A percentile compares a stretch with the other conserved stretches of the same genome.
These are phyloP conservation scores for Ips nitidus DNA, from an alignment of 1,140 invertebrate genomes.

Conservation along the genomic window DNA sequence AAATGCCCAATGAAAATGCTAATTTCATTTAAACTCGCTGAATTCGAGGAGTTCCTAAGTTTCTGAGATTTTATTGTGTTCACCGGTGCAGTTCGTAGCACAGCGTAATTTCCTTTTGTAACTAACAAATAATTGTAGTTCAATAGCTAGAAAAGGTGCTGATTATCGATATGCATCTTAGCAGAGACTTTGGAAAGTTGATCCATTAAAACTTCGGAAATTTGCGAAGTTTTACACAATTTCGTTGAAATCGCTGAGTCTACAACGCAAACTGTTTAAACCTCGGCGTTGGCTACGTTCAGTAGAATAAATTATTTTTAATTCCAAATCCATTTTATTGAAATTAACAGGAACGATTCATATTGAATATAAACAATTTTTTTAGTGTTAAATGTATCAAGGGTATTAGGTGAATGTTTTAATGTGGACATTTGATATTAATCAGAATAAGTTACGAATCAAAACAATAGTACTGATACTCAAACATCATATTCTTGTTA, in stretches of 20 bases:
- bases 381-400: too few species aligned
- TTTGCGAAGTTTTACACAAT: slow-evolving; percentile 10
- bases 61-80: slow-evolving; percentile 39
- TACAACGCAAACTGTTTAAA: too few species aligned
- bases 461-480: too few species aligned
- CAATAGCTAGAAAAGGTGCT: slow-evolving; percentile 13
- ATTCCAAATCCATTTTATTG: too few species aligned
- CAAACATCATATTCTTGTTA: too few species aligned
- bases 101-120: slow-evolving; percentile 7
- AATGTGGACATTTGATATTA: too few species aligned
- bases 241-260: not conserved
- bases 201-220: slow-evolving; percentile 22
- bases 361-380: too few species aligned
- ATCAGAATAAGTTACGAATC: too few species aligned
- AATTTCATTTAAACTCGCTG: slow-evolving; percentile 40
- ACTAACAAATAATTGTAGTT: slow-evolving; percentile 21
- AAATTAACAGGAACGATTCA: too few species aligned
- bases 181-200: slow-evolving; percentile 4
- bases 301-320: too few species aligned
- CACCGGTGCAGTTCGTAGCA: slow-evolving; percentile 8
- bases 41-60: slow-evolving; percentile 34
- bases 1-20: slow-evolving; percentile 42
- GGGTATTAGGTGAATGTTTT: too few species aligned
- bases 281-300: too few species aligned
- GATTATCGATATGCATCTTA: slow-evolving; percentile 17